A percentile compares a stretch with the other conserved stretches of the same genome.
phyloP scores from a whole-genome alignment of 2,113 vertebrate species.

The Pygathrix nemaeus region DNA sequence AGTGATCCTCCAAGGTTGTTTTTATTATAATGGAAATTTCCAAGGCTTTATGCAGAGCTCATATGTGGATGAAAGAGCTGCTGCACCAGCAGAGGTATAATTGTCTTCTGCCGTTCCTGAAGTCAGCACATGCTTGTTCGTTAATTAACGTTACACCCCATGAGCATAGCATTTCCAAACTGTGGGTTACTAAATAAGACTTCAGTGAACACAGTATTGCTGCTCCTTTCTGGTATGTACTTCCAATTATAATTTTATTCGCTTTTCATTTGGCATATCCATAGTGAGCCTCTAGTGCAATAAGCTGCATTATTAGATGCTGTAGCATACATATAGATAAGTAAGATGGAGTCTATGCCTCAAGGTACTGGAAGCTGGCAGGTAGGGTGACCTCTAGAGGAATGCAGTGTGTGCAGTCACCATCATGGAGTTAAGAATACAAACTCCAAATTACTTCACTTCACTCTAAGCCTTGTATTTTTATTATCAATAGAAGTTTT shows the following conservation, averaged over 20 bases:
- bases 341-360: no score
- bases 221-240: neutral
- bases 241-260: conserved; percentile 52
- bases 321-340: neutral
- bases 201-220: neutral
- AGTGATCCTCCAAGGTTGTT: conserved; percentile 72
- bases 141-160: neutral
- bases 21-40: conserved; percentile 82
- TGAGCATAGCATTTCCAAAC: neutral
- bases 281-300: neutral
- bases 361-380: neutral
- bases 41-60: conserved; percentile 35
- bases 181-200: neutral
- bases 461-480: neutral
- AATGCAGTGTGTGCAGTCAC: neutral
- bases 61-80: neutral
- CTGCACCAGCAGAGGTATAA: neutral
- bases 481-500: neutral
- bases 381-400: neutral
- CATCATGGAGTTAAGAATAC: neutral
- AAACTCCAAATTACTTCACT: neutral
- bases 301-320: neutral
- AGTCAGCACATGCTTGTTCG: conserved; percentile 42
- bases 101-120: neutral
- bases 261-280: conserved; percentile 29